Base-by-base conservation (phyloP, 2,113 vertebrate genomes). In the Phrynosoma blainvillii region DNA sequence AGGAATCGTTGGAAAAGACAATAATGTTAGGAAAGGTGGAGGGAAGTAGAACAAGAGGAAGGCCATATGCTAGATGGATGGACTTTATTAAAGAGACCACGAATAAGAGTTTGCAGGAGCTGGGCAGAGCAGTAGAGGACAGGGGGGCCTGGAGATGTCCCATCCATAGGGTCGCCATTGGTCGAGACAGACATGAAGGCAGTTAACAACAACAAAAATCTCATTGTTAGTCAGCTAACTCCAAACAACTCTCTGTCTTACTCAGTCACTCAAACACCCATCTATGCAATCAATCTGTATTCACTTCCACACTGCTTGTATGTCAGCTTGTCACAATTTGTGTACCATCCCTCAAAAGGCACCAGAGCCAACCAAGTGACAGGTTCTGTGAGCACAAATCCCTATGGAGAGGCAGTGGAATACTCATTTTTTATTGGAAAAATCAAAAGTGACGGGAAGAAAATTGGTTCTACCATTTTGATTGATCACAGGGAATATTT, bases 401-500 rank as follows among this genome's bases (percentile, higher is more conserved):
- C 83, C 52, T 90, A 65, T 52, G 86, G 84, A 79, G 14, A 47
- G 9, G 80, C 5, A 86, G 79, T 88, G 76, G 90, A 94, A 90
- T 85, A 86, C 82, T 94, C 20, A 0, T 86, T 92, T 91, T 47
- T 92, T 90, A 91, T 89, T 93, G 92, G 84, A 82, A 92, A 95
- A 96, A 94, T 93, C 89, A 90, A 89, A 96, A 92, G 92, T 86
- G 90, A 92, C 93, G 78, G 89, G 78, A 90, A 71, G 85, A 92
- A 93, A 92, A 94, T 93, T 91, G 91, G 88, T 91, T 91, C 87
- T 88, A 30, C 56, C 73, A 68, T 90, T 91, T 92, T 93, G 93
- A 94, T 92, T 94, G 94, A 94, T 94, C 92, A 85, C 92, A 79
- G 80, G 79, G 91, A 95, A 93, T 95, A 91, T 91, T 91, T 89